Evolutionary conservation across 2,113 vertebrate genomes (phyloP), one percentile per base, ranked within the genome.

Genomic region (Drymodes brunneopygia): DNA sequence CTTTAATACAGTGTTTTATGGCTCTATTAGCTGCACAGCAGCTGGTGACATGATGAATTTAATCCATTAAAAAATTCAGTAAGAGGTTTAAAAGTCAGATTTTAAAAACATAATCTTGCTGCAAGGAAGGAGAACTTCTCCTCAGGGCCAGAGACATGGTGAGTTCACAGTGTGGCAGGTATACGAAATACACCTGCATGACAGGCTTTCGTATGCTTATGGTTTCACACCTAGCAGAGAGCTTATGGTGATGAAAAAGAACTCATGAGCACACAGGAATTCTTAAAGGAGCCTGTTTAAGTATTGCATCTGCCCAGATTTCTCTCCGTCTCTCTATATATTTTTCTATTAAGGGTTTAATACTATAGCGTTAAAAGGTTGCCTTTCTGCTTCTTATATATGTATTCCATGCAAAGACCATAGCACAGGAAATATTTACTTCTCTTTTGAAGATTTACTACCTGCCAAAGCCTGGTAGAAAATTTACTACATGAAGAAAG

Each of bases 1-100:
- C 98, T 98, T 98, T 98, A 98, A 98, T 98, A 98, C 98, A 98
- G 98, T 98, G 98, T 98, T 98, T 98, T 98, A 98, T 98, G 98
- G 98, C 98, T 98, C 98, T 98, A 98, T 98, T 98, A 98, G 98
- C 97, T 97, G 97, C 98, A 98, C 98, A 98, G 98, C 98, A 98
- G 98, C 98, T 98, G 98, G 98, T 98, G 98, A 98, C 98, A 98
- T 98, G 98, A 98, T 98, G 98, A 98, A 98, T 98, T 98, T 98
- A 98, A 98, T 98, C 98, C 98, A 98, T 98, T 98, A 98, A 98
- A 98, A 98, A 98, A 98, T 98, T 98, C 98, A 98, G 97, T 97
- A 98, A 98, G 98, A 98, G 98, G 98, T 98, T 98, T 98, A 98
- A 98, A 98, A 98, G 98, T 98, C 98, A 98, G 98, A 98, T 98